phyloP scores from a whole-genome alignment of 2,797 vertebrate genomes.

The Prunella strophiata region DNA sequence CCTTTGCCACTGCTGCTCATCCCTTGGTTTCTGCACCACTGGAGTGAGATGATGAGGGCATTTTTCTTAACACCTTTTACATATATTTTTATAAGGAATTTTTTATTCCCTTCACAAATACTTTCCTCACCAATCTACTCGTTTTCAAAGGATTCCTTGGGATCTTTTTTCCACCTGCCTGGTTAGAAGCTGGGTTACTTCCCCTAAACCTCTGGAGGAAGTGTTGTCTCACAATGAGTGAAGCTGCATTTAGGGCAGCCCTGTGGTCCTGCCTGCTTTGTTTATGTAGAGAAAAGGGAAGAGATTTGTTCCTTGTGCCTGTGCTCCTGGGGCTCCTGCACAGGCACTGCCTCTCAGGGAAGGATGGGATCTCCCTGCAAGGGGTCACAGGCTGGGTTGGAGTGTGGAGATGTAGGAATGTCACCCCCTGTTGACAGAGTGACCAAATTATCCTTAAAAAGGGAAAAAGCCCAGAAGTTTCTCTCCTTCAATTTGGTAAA shows the following conservation, averaged over 20 bases:
- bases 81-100: neutral
- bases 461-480: too few species aligned
- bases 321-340: neutral
- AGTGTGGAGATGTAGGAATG: neutral
- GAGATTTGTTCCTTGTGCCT: neutral
- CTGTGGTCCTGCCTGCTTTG: neutral
- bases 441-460: too few species aligned
- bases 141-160: neutral
- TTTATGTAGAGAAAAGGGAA: neutral
- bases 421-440: too few species aligned
- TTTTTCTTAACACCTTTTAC: neutral
- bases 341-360: rapidly evolving
- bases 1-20: neutral
- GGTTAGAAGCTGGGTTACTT: neutral
- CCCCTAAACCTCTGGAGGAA: neutral
- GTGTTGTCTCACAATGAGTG: neutral
- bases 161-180: neutral
- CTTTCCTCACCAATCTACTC: neutral
- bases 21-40: neutral
- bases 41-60: rapidly evolving
- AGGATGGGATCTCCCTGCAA: neutral
- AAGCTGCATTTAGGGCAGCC: neutral
- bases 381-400: rapidly evolving
- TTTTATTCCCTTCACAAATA: neutral
- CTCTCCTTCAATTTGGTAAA: too few species aligned